Evolutionary conservation across 2,797 vertebrate species (phyloP).

Genomic region (Sebastolobus alascanus): DNA sequence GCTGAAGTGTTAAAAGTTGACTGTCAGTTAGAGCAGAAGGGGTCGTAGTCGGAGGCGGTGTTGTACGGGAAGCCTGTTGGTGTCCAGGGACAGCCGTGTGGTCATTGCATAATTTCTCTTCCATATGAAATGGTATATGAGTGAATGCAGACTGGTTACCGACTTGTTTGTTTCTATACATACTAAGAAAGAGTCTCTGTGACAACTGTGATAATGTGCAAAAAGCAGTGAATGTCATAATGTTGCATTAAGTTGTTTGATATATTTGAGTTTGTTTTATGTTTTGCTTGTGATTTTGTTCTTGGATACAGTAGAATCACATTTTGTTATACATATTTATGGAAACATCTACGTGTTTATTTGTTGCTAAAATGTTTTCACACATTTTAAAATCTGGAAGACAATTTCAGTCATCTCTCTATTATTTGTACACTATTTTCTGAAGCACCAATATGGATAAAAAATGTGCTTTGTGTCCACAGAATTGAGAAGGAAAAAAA

Average conservation of each 20-base stretch:
- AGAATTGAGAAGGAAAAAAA: slow-evolving; percentile 30
- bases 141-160: slow-evolving; percentile 6
- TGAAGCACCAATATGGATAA: not conserved
- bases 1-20: slow-evolving; percentile 71
- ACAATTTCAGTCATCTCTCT: not conserved
- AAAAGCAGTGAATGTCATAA: not conserved
- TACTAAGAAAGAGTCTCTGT: not conserved
- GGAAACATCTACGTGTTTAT: not conserved
- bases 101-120: slow-evolving; percentile 69
- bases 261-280: not conserved
- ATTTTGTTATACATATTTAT: not conserved
- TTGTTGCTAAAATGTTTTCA: not conserved
- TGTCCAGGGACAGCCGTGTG: slow-evolving; percentile 60
- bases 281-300: not conserved
- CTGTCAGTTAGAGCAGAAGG: slow-evolving; percentile 53
- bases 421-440: not conserved
- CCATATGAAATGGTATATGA: slow-evolving; percentile 39
- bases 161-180: slow-evolving; percentile 16
- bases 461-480: slow-evolving; percentile 18
- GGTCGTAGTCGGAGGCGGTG: slow-evolving; percentile 24
- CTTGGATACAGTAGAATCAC: not conserved
- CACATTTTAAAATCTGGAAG: not conserved
- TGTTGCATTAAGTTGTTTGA: not conserved
- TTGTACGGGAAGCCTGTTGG: slow-evolving; percentile 59
- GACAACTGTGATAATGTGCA: not conserved